Evolutionary conservation across 2,797 vertebrate species (phyloP).

Genomic region (Peromyscus attwateri): DNA sequence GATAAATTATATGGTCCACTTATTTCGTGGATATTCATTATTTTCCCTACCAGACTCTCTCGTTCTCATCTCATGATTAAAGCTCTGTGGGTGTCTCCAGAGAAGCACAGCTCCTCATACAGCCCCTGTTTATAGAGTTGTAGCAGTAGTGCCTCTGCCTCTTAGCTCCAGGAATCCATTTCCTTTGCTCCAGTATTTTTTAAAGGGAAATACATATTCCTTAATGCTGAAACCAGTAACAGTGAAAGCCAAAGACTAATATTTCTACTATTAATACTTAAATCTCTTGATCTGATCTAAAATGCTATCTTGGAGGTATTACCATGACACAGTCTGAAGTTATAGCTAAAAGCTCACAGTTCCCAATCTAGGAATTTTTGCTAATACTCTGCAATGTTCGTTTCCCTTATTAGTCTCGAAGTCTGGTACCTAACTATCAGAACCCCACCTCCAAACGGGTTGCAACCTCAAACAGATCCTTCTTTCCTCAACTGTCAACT

Average conservation of each 20-base stretch:
- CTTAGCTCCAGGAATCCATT: neutral
- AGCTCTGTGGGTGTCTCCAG: neutral
- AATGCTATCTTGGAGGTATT: neutral
- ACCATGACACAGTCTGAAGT: neutral
- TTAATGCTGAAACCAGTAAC: neutral
- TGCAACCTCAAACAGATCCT: neutral
- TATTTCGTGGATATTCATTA: neutral
- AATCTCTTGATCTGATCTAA: neutral
- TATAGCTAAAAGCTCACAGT: neutral
- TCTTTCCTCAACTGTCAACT: neutral
- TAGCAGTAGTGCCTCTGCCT: neutral
- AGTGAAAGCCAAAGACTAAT: neutral
- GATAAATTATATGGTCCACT: neutral
- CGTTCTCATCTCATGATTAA: neutral
- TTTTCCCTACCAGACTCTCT: neutral
- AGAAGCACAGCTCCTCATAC: neutral
- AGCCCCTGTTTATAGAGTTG: neutral
- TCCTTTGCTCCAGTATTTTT: neutral
- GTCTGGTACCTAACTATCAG: neutral
- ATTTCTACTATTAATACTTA: neutral
- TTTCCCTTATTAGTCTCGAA: neutral
- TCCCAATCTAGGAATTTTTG: neutral
- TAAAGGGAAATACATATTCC: neutral
- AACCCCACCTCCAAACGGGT: neutral
- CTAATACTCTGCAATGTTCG: neutral